Base-by-base conservation (phyloP, 2,113 vertebrate genomes). In the Takifugu flavidus region DNA sequence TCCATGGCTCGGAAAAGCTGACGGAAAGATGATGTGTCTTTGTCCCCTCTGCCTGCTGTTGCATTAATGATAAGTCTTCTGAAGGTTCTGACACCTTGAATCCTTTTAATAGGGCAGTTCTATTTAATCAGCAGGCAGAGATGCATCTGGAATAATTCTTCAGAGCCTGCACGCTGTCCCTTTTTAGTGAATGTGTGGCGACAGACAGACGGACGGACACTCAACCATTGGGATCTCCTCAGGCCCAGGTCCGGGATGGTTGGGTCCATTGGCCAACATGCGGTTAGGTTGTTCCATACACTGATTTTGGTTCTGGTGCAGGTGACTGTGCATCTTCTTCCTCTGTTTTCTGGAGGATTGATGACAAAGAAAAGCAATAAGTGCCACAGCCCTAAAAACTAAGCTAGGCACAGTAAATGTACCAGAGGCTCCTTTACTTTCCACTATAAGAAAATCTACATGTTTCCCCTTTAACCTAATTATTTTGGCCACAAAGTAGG, bases 221-320 rank as follows among this genome's bases (percentile, higher is more conserved):
- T 95, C 88, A 28, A 89, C 92, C 95, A 98, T 96, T 80, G 94
- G 95, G 86, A 98, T 95, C 86, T 96, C 95, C 82, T 98, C 95
- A 0, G 94, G 93, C 72, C 95, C 92, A 25, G 94, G 92, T 28
- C 93, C 93, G 0, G 95, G 95, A 83, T 94, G 95, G 86, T 96
- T 96, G 66, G 95, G 95, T 50, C 95, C 95, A 0, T 98, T 98
- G 0, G 94, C 91, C 82, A 96, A 80, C 78, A 87, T 95, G 66
- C 92, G 91, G 88, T 95, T 96, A 54, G 95, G 94, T 76, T 96
- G 95, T 71, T 96, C 94, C 50, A 92, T 91, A 75, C 93, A 97
- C 94, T 96, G 95, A 72, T 98, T 98, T 89, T 98, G 96, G 83
- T 94, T 96, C 88, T 98, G 96, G 74, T 94, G 89, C 55, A 97